These are phyloP conservation scores for Aphidius ervi DNA, from an alignment of 1,140 invertebrate genomes.

Conservation along the genomic window DNA sequence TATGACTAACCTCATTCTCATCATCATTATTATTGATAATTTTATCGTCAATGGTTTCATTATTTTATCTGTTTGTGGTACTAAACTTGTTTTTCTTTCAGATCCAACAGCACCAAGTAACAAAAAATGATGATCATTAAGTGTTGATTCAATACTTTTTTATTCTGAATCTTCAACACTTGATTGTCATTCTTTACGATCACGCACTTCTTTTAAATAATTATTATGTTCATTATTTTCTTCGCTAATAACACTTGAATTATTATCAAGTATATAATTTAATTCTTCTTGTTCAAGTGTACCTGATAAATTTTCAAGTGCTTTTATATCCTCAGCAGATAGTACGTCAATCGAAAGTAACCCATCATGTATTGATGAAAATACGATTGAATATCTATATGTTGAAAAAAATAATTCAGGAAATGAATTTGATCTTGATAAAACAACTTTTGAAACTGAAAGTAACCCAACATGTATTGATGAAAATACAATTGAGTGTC, in stretches of 20 bases:
- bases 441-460: too few species aligned
- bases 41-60: slow-evolving; percentile 14
- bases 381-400: too few species aligned
- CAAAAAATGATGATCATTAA: slow-evolving; percentile 11
- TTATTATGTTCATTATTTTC: too few species aligned
- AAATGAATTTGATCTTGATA: too few species aligned
- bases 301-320: not conserved
- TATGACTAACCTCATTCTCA: too few species aligned
- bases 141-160: not conserved
- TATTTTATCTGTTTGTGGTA: not conserved
- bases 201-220: slow-evolving; percentile 11
- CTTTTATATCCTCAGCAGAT: not conserved
- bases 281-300: not conserved
- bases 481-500: too few species aligned
- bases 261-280: not conserved
- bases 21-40: slow-evolving; percentile 1
- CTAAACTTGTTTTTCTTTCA: slow-evolving; percentile 28
- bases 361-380: too few species aligned
- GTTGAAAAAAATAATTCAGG: too few species aligned
- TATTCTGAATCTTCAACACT: slow-evolving; percentile 1
- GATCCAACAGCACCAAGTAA: slow-evolving; percentile 35
- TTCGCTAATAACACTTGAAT: not conserved
- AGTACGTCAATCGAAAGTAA: not conserved
- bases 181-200: slow-evolving; percentile 10
- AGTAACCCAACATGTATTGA: too few species aligned